Evolutionary conservation across 64 coral and sea anemone species (phyloP), one percentile per base, ranked within the genome.

Genomic region (Platygyra sinensis): DNA sequence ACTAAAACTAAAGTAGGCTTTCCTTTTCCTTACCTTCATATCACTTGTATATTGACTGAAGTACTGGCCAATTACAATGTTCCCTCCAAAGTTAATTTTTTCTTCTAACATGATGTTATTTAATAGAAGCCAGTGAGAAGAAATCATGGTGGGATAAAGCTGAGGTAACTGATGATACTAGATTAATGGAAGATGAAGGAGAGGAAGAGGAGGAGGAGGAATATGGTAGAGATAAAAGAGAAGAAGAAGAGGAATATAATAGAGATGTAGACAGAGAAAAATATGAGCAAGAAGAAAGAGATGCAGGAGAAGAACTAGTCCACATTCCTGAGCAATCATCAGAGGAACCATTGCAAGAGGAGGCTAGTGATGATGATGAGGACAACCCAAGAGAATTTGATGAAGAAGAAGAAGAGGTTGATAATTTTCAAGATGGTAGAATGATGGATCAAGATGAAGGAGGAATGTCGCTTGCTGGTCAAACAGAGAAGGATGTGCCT

Each of bases 401-500:
- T 42, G 80, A 89, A 22, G 77, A 62, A 3, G 87, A 89, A 8
- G 60, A 50, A 31, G 51, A 80, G 17, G 75, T 63, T 75, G 86
- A 83, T 18, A n/a, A 51, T 76, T 18, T 9, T 24, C 54, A 84
- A 27, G 51, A 82, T 87, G 42, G 55, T 74, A 28, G 71, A n/a
- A 87, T 86, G 39, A 71, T 87, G 57, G 76, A 77, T 42, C 67
- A 54, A 14, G 10, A 57, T 54, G 77, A 93, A 22, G 71, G 38
- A 24, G 91, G 32, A 30, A 79, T 30, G 65, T 78, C 57, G 18
- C 60, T 52, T 0, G 77, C 31, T 75, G 55, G 8, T 8, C 9
- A 87, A 27, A 38, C 52, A 19, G 67, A 93, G 4, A 8, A 29
- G 4, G 64, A 72, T 51, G 54, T 52, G 22, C 32, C 64, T 19